These are phyloP conservation scores for Helicoverpa armigera DNA, from an alignment of 1,140 invertebrate species.

Conservation along the genomic window DNA sequence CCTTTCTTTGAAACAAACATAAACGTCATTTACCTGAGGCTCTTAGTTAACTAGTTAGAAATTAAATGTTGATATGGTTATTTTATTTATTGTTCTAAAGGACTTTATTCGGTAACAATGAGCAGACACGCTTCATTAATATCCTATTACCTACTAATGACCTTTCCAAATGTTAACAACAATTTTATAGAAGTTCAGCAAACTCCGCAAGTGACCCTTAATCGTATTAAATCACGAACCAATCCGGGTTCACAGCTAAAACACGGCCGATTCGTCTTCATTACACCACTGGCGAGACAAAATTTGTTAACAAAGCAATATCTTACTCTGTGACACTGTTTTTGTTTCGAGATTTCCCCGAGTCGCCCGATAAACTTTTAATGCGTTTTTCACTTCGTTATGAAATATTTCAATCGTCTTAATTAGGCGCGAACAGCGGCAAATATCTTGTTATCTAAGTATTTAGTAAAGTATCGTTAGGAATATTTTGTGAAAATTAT, in stretches of 20 bases:
- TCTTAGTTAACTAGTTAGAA: too few relatives aligned
- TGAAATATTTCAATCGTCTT: conserved; percentile 76
- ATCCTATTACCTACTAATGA: background rate
- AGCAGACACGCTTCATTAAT: too few relatives aligned
- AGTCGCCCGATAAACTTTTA: conserved; percentile 74
- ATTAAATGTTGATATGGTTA: too few relatives aligned
- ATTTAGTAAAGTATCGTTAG: conserved; percentile 53
- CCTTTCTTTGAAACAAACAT: too few relatives aligned
- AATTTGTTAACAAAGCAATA: conserved; percentile 40
- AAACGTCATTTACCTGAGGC: too few relatives aligned
- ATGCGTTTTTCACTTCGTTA: conserved; percentile 80
- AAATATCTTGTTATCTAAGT: conserved; percentile 62
- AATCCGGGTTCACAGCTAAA: conserved; percentile 48
- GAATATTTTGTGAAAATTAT: conserved; percentile 59
- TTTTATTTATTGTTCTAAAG: background rate
- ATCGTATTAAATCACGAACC: conserved; percentile 33
- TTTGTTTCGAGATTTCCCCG: conserved; percentile 52
- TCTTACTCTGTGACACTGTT: conserved; percentile 61
- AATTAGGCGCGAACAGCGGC: conserved; percentile 69
- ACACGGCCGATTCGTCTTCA: conserved; percentile 11
- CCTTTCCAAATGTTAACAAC: background rate
- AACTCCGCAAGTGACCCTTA: conserved; percentile 24
- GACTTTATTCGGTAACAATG: too few relatives aligned
- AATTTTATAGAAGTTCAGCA: conserved; percentile 17
- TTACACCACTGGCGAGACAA: conserved; percentile 32